Evolutionary conservation across 64 coral and sea anemone species (phyloP), one percentile per base, ranked within the genome.

Genomic region (Porites australiensis): DNA sequence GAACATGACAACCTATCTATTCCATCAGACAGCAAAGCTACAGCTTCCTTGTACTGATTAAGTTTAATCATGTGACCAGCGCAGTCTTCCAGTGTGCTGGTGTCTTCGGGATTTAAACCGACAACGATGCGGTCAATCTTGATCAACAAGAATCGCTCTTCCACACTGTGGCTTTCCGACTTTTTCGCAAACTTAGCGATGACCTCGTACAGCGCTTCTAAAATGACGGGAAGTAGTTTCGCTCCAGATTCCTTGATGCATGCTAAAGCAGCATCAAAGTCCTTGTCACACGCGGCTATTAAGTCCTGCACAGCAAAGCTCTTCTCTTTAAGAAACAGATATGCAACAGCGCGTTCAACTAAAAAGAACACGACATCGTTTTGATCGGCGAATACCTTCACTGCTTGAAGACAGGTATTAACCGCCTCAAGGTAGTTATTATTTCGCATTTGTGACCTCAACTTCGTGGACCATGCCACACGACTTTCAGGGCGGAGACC

Each of bases 381-480:
- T 2, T 54, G 68, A 52, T 70, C 58, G 23, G 86, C 50, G 64
- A 96, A 89, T 14, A 77, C 43, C 51, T 86, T 81, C 44, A 96
- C 47, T 3, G 91, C 95, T 11, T 86, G 71, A 44, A 63, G 53
- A 44, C 95, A 96, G 54, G 91, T 88, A 9, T 70, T 77, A 16
- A 90, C 57, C 3, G 75, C 91, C 13, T 89, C 79, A n/a, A 50
- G 4, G 79, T 90, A 96, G 51, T 63, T 62, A 75, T 90, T 74
- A 11, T 64, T 89, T 66, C 84, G 72, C 87, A 96, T 90, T 6
- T 93, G 87, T 20, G 82, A 43, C 48, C 86, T 86, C 2, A 87
- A 60, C 51, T 96, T 96, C 9, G 89, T 50, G 18, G 91, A 89
- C 95, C 95, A 96, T 2, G 95, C 95, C 58, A 96, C 95, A 23